Conservation (phyloP, 2,113 vertebrate species). For the Callithrix jacchus region DNA sequence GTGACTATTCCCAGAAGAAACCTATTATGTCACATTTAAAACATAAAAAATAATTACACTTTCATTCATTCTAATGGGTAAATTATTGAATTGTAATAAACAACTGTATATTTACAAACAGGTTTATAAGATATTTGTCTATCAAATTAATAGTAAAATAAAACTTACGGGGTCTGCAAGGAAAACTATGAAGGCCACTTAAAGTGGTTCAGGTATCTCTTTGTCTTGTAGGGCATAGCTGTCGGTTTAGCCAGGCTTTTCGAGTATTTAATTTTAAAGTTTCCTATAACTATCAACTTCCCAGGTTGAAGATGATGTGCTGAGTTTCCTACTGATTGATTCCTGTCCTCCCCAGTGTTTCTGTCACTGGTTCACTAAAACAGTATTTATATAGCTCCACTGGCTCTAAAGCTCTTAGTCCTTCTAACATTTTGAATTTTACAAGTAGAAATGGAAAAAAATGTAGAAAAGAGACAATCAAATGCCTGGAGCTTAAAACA, state of each 20-base stretch:
- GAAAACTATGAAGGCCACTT: constrained; percentile 78
- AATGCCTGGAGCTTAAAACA: constrained; percentile 98
- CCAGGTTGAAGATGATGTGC: constrained; percentile 81
- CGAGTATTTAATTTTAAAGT: constrained; percentile 82
- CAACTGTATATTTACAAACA: constrained; percentile 78
- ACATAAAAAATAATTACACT: constrained; percentile 78
- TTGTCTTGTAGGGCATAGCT: constrained; percentile 80
- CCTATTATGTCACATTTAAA: constrained; percentile 78
- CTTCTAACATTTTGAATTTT: constrained; percentile 85
- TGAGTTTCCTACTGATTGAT: constrained; percentile 83
- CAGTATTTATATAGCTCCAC: constrained; percentile 87
- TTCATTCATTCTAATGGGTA: constrained; percentile 75
- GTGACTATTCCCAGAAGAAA: constrained; percentile 81
- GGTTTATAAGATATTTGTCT: constrained; percentile 80
- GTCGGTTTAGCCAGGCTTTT: constrained; percentile 83
- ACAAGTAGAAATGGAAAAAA: constrained; percentile 84
- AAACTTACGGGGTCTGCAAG: constrained; percentile 74
- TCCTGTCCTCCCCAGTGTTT: constrained; percentile 81
- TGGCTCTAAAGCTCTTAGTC: constrained; percentile 85
- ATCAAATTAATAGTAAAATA: constrained; percentile 76
- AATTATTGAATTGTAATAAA: constrained; percentile 77
- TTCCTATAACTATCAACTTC: constrained; percentile 82
- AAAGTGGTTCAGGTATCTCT: constrained; percentile 80
- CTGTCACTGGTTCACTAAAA: constrained; percentile 84
- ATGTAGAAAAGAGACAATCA: constrained; percentile 97